Base-by-base conservation (phyloP, 1,140 invertebrate species). In the Adoxophyes honmai region DNA sequence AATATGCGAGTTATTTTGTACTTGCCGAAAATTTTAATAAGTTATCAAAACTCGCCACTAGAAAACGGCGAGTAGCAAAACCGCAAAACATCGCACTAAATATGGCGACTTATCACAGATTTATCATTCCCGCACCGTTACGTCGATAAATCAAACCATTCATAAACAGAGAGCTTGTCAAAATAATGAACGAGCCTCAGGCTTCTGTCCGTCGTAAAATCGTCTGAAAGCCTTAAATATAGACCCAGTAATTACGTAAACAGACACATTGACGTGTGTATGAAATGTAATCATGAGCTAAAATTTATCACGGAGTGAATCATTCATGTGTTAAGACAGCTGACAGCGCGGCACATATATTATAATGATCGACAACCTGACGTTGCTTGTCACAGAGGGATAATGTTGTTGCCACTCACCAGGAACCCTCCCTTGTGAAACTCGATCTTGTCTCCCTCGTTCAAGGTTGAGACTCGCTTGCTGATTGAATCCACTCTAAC, bases 281-380 rank as follows among this genome's bases (percentile, higher is more conserved):
- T 86, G 81, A 88, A 85, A 88, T 81, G 83, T 86, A 86, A 88
- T 88, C 85, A 88, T 88, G 85, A 88, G 85, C 83, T 85, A 76
- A 82, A 88, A 88, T 88, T 88, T 88, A 88, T 88, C 81, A 85
- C 78, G 70, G 73, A 86, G 82, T 86, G 85, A 88, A 88, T 88
- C 85, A 88, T 83, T 88, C 85, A 86, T 82, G 79, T 75, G 73
- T 71, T 75, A 68, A 85, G 82, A 88, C 81, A 88, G 83, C 78
- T 86, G 85, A 88, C 85, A 86, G 83, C 76, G 73, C 75, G 66
- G 76, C 81, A 79, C 81, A 88, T 88, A 88, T 76, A 88, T 88
- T 88, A 85, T 82, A 85, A 81, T 88, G 82, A 88, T 86, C 81
- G 85, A 88, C 82, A 88, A 75, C 81, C 78, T 78, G 85, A 88